These are phyloP conservation scores for Lineus longissimus DNA, from an alignment of 1,140 invertebrate genomes.

Conservation along the genomic window DNA sequence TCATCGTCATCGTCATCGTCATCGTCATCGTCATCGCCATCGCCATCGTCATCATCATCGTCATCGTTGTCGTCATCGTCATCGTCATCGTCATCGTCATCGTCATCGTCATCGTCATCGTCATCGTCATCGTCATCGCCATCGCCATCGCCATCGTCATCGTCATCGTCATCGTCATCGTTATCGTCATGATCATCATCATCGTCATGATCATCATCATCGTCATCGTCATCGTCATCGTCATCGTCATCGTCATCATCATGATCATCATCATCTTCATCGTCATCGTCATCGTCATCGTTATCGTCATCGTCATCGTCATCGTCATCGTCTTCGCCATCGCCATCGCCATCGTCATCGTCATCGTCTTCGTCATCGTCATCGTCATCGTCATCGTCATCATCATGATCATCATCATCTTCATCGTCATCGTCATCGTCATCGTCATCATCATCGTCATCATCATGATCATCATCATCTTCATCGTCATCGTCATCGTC, in stretches of 20 bases:
- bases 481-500: constrained; percentile 12
- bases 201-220: too few relatives aligned
- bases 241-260: too few relatives aligned
- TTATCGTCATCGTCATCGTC: constrained; percentile 23
- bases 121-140: constrained; percentile 1
- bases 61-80: constrained; percentile 1
- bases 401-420: constrained; percentile 26
- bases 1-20: constrained; percentile 1
- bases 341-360: too few relatives aligned
- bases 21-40: constrained; percentile 1
- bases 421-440: constrained; percentile 19
- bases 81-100: constrained; percentile 1
- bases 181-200: too few relatives aligned
- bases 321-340: too few relatives aligned
- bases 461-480: constrained; percentile 28
- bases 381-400: constrained; percentile 20
- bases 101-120: constrained; percentile 1
- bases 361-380: constrained; percentile 21
- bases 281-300: constrained; percentile 19
- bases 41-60: constrained; percentile 1
- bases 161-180: neutral
- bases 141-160: neutral
- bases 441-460: constrained; percentile 23
- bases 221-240: too few relatives aligned
- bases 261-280: too few relatives aligned